Conservation (phyloP, 2,797 vertebrate genomes). For the Octomys mimax region DNA sequence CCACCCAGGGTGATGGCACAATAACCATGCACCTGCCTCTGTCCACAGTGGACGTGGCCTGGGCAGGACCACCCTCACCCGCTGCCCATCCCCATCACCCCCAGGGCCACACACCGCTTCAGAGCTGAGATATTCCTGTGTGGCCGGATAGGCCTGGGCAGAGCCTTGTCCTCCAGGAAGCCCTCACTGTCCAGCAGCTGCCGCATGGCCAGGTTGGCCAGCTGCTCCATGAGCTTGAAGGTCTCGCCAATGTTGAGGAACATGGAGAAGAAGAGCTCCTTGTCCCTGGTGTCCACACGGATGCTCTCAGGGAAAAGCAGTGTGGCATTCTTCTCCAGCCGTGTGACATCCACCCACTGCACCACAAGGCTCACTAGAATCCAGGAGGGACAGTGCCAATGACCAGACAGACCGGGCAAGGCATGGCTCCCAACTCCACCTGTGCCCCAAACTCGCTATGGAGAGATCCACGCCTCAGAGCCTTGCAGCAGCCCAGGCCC, state of each 20-base stretch:
- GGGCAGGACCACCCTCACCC: neutral
- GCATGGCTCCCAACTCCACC: rapidly evolving
- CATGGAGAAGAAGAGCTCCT: conserved; percentile 97
- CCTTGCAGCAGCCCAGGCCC: neutral
- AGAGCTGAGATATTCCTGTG: conserved; percentile 96
- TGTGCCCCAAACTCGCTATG: too few species aligned
- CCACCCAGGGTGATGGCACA: neutral
- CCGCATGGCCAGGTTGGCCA: conserved; percentile 97
- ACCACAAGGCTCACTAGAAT: conserved; percentile 95
- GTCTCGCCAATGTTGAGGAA: conserved; percentile 98
- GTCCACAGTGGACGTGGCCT: neutral
- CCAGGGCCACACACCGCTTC: conserved; percentile 91
- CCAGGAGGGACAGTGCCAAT: neutral
- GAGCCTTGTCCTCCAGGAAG: conserved; percentile 94
- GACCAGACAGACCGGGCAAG: neutral
- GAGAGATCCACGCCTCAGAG: neutral
- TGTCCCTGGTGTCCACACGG: conserved; percentile 94
- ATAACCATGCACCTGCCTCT: neutral
- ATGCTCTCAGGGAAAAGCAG: conserved; percentile 97
- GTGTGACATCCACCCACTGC: conserved; percentile 97
- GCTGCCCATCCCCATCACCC: rapidly evolving
- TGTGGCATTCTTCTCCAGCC: conserved; percentile 97
- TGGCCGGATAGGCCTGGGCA: conserved; percentile 93
- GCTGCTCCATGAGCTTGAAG: conserved; percentile 98
- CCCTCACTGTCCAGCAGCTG: conserved; percentile 96